Evolutionary conservation across 2,797 vertebrate species (phyloP).

Genomic region (Lutjanus campechanus): DNA sequence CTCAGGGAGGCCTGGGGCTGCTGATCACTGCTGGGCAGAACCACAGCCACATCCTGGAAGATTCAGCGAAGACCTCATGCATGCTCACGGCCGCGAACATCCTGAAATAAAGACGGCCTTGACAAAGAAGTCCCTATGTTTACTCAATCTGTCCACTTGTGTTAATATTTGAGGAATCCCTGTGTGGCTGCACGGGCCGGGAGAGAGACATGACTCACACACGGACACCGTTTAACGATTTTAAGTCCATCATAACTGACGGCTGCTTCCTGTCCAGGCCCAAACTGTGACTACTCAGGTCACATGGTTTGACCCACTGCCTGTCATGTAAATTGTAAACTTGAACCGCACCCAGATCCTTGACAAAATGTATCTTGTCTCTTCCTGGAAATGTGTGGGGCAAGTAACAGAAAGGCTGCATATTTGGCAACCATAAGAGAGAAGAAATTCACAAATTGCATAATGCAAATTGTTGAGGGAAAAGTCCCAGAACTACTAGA

Average conservation of each 20-base stretch:
- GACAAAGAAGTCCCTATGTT: conserved; percentile 68
- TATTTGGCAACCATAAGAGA: conserved; percentile 1
- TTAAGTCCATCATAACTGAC: conserved; percentile 60
- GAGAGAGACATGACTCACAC: conserved; percentile 43
- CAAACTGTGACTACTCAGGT: conserved; percentile 52
- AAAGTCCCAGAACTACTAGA: no score
- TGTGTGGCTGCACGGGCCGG: conserved; percentile 21
- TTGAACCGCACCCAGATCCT: conserved; percentile 53
- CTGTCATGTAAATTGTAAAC: conserved; percentile 34
- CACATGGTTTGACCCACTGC: conserved; percentile 44
- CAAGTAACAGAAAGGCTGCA: conserved; percentile 37
- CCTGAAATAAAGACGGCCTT: conserved; percentile 49
- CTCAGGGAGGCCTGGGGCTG: conserved; percentile 73
- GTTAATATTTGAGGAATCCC: conserved; percentile 77
- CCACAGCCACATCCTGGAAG: conserved; percentile 69
- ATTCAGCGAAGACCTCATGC: conserved; percentile 41
- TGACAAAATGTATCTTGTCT: conserved; percentile 34
- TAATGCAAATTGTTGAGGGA: conserved; percentile 12
- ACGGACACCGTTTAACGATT: conserved; percentile 42
- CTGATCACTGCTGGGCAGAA: conserved; percentile 50
- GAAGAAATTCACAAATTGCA: conserved; percentile 16
- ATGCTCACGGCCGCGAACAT: conserved; percentile 28
- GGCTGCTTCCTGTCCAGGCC: conserved; percentile 56
- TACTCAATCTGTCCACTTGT: conserved; percentile 74
- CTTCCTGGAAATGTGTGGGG: conserved; percentile 40